A percentile compares a stretch with the other conserved stretches of the same genome.
phyloP scores from a whole-genome alignment of 2,797 vertebrate genomes.

The Phoxinus dragarum region DNA sequence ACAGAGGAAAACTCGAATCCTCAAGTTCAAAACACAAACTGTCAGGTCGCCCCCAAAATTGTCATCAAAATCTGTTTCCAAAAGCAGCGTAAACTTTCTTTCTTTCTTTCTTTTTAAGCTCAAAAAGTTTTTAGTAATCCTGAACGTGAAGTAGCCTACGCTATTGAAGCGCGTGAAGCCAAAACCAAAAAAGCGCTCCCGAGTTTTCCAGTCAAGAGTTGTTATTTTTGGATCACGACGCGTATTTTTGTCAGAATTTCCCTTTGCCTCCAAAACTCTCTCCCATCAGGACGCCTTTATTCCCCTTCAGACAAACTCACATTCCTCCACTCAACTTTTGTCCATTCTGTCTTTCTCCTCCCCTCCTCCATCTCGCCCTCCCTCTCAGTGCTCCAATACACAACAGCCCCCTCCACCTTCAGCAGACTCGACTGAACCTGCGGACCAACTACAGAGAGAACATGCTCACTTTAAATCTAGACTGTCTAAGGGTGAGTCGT shows the following conservation, averaged over 20 bases:
- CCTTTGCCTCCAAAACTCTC: conserved; percentile 51
- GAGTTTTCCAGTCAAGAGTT: conserved; percentile 29
- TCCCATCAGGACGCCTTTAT: conserved; percentile 59
- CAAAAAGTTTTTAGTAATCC: neutral
- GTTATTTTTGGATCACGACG: conserved; percentile 51
- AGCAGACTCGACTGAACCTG: neutral
- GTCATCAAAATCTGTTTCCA: neutral
- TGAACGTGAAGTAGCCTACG: neutral
- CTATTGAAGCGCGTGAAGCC: neutral
- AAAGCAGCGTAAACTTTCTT: neutral
- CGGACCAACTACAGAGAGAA: neutral
- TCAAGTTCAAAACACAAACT: neutral
- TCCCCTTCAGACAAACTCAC: conserved; percentile 68
- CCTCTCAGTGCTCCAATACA: conserved; percentile 38
- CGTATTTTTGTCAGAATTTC: conserved; percentile 61
- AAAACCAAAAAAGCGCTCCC: neutral
- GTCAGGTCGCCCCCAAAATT: neutral
- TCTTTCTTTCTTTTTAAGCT: neutral
- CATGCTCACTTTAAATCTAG: neutral
- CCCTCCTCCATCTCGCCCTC: conserved; percentile 40
- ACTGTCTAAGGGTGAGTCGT: neutral
- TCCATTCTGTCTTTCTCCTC: conserved; percentile 65
- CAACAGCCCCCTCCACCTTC: neutral
- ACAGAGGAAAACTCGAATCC: neutral
- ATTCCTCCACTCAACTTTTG: conserved; percentile 80